These are phyloP conservation scores for Lycocerus yunnanus DNA, from an alignment of 2,888 invertebrate species.

Conservation along the genomic window DNA sequence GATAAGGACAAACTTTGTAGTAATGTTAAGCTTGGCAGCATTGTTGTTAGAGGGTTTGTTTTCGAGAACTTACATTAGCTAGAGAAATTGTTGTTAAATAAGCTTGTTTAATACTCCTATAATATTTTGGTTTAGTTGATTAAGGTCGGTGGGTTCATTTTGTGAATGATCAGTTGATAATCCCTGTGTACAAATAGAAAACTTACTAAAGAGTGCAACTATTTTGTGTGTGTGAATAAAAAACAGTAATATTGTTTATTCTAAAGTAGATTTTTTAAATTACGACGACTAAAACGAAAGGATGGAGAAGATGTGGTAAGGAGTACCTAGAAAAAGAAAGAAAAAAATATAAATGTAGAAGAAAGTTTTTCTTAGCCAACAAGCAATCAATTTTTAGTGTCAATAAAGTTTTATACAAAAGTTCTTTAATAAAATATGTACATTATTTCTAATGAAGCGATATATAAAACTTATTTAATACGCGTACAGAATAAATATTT, in stretches of 20 bases:
- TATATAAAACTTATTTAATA: not conserved
- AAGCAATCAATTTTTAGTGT: not conserved
- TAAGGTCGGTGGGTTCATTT: no score
- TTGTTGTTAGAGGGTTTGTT: no score
- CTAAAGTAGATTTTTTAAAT: not conserved
- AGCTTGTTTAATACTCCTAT: no score
- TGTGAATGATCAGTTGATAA: no score
- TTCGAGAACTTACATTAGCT: no score
- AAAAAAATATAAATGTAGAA: not conserved
- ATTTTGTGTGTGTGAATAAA: no score
- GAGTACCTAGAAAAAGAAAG: not conserved
- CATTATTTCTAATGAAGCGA: not conserved
- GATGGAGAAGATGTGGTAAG: not conserved
- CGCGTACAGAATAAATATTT: not conserved
- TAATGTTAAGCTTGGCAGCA: no score
- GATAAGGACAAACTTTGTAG: no score
- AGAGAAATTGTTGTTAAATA: no score
- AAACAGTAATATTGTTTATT: not conserved
- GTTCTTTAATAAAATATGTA: not conserved
- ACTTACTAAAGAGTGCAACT: no score
- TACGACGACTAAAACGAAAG: not conserved
- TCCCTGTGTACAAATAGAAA: no score
- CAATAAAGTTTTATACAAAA: not conserved
- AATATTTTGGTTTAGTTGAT: no score
- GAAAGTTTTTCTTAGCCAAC: not conserved